phyloP scores from a whole-genome alignment of 2,113 vertebrate species.

The Lonchura striata region DNA sequence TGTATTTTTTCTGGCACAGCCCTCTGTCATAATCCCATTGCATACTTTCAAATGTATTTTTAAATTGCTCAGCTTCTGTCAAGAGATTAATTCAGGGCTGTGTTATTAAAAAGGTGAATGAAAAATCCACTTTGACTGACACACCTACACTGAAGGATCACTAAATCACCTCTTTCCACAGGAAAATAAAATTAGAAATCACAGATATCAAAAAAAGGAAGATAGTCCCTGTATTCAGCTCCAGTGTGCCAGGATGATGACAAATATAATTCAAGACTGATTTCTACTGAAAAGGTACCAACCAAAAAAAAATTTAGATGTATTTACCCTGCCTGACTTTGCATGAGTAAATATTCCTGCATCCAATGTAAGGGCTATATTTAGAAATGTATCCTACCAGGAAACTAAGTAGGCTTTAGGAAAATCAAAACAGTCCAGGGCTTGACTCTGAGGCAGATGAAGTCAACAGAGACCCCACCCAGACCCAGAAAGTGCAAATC shows the following conservation, averaged over 20 bases:
- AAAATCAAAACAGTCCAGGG: not conserved
- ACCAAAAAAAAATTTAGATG: not conserved
- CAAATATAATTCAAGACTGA: conserved; percentile 4
- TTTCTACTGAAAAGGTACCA: not conserved
- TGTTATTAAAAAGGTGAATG: not conserved
- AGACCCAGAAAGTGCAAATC: not conserved
- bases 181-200: conserved; percentile 2
- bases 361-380: conserved; percentile 1
- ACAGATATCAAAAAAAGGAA: not conserved
- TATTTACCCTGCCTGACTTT: conserved; percentile 44
- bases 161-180: not conserved
- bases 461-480: not conserved
- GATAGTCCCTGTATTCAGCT: not conserved
- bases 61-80: conserved; percentile 34
- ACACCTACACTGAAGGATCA: not conserved
- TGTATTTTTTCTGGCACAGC: conserved; percentile 49
- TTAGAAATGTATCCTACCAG: conserved; percentile 27
- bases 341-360: conserved; percentile 43
- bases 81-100: conserved; percentile 25
- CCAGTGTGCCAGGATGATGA: not conserved
- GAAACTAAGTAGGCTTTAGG: conserved; percentile 4
- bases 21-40: conserved; percentile 23
- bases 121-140: not conserved
- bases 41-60: conserved; percentile 45
- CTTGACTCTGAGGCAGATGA: not conserved